Evolutionary conservation across 2,888 invertebrate genomes (phyloP).

Genomic region (Acronicta leporina): DNA sequence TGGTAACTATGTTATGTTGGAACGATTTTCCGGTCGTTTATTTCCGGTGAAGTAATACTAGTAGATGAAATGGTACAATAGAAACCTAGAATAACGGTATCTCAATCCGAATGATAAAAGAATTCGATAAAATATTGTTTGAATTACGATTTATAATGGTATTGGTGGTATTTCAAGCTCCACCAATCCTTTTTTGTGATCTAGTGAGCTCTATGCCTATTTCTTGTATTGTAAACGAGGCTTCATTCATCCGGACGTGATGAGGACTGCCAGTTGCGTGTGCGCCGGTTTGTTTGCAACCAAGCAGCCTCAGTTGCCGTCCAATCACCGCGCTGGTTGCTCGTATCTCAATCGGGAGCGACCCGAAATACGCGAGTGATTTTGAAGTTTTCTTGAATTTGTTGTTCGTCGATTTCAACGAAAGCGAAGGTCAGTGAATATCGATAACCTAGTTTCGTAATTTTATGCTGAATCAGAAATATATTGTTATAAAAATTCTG

Average conservation of each 20-base stretch:
- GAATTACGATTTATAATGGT: too few species aligned
- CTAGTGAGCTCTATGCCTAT: slow-evolving; percentile 23
- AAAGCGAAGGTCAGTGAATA: slow-evolving; percentile 43
- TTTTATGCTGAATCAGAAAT: slow-evolving; percentile 22
- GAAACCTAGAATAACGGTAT: too few species aligned
- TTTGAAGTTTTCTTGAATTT: slow-evolving; percentile 17
- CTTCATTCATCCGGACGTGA: slow-evolving; percentile 54
- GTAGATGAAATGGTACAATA: too few species aligned
- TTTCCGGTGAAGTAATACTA: too few species aligned
- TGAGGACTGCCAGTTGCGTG: slow-evolving; percentile 40
- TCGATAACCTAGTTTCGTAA: slow-evolving; percentile 28
- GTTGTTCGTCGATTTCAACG: slow-evolving; percentile 17
- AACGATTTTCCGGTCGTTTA: too few species aligned
- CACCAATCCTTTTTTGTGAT: slow-evolving; percentile 14
- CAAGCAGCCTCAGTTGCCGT: slow-evolving; percentile 56
- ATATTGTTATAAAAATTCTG: slow-evolving; percentile 12
- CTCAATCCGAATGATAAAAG: too few species aligned
- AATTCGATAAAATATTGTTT: too few species aligned
- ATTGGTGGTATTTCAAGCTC: too few species aligned
- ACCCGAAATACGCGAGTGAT: slow-evolving; percentile 48
- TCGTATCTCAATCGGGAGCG: slow-evolving; percentile 29
- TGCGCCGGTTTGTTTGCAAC: slow-evolving; percentile 40
- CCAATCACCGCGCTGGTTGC: slow-evolving; percentile 49
- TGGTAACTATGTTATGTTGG: too few species aligned
- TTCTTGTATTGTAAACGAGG: slow-evolving; percentile 30